Evolutionary conservation across 2,797 vertebrate genomes (phyloP), one percentile per base, ranked within the genome.

Genomic region (Chelidonichthys spinosus): DNA sequence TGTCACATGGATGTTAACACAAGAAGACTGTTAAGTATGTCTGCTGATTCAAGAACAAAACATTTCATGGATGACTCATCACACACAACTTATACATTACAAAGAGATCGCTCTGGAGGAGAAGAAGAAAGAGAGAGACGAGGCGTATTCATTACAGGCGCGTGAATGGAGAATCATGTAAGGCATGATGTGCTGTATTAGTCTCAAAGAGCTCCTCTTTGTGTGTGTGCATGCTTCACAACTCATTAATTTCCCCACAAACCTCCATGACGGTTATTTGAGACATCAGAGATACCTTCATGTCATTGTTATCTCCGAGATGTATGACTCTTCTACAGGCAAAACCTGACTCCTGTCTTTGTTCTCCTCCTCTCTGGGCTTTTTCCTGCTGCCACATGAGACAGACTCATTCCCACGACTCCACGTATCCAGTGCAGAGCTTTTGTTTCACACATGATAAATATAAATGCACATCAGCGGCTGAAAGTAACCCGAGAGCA

Each of bases 401-500:
- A 81, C 46, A 73, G 83, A 73, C 44, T 84, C 78, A 63, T 72
- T 72, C 81, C 53, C 42, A 35, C 40, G 79, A 79, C 68, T 84
- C 75, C 72, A 4, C 62, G 70, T 78, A 90, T 78, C 15, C 18
- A 79, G 61, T 8, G 7, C 44, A 7, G 25, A 35, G 82, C 88
- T 87, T 25, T 90, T 85, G 79, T 89, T 85, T 72, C 13, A 1
- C 40, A 63, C 72, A 88, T 89, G 79, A 90, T 84, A 83, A 84
- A 88, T 78, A 72, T 52, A 85, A 83, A 77, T 66, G 46, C 47
- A 42, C 37, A 61, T 67, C 52, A 66, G 72, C 42, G 60, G 67
- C 64, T 74, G 52, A 68, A 78, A 62, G 67, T 83, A 74, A 88
- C 66, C 62, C 4, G 63, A 74, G 75, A 43, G 7, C 40, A 36